Evolutionary conservation across 1,140 invertebrate genomes (phyloP), one percentile per base, ranked within the genome.

Genomic region (Gyrodactylus salaris): DNA sequence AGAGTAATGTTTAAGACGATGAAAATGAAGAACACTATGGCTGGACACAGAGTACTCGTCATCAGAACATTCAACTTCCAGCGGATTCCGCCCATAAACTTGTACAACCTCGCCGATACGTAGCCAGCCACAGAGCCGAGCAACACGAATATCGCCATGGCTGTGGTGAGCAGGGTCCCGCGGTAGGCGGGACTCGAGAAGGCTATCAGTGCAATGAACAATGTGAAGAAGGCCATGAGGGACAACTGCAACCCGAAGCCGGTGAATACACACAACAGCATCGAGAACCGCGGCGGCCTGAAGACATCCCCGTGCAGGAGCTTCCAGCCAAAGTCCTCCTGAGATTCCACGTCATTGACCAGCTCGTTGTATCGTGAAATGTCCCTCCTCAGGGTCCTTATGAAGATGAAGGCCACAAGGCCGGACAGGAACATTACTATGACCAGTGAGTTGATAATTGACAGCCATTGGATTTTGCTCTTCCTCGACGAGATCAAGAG

Each of bases 251-350:
- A 84, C 27, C 94, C 94, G 74, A 88, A 91, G 20, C 94, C 94
- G 27, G 95, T 84, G 76, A 97, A 86, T 0, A 98, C 90, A 0
- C 92, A 89, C 2, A 98, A 82, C 1, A 97, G 78, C 90, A 98
- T 95, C 74, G 91, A 91, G 78, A 94, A 89, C 20, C 89, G 84
- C n/a, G 94, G 93, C 1, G 93, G 89, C 34, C 80, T 76, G 76
- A 82, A 82, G 0, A 81, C 79, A 76, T 82, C 81, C 27, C 80
- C 81, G 76, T 82, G 81, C 1, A 82, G 80, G 68, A 98, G 82
- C 82, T 98, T 98, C 94, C 94, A 98, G 23, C 94, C 93, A 83
- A 96, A 97, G 80, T 97, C 92, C 82, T 98, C 94, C 83, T 94
- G 86, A 19, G 91, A 91, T 84, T 97, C 93, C 83, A 98, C 94